Percentiles rank a stretch among this genome's conserved stretches.
Evolutionary conservation across 2,888 invertebrate genomes (phyloP).

Genomic region (Thalpophila matura): DNA sequence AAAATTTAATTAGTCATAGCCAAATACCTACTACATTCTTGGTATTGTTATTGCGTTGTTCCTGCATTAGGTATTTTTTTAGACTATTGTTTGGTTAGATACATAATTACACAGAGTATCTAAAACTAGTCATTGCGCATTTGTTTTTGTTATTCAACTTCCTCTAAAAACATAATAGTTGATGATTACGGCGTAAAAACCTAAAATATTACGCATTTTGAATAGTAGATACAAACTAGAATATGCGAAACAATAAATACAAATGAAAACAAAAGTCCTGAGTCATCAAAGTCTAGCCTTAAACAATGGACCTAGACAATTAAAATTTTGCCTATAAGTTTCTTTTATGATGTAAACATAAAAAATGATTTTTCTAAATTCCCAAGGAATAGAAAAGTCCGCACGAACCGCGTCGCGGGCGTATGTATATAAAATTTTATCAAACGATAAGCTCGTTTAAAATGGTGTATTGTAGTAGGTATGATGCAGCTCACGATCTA

Average conservation of each 20-base stretch:
- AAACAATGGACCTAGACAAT: too few relatives aligned
- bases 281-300: too few relatives aligned
- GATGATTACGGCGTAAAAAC: constrained; percentile 15
- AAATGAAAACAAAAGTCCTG: too few relatives aligned
- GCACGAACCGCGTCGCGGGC: too few relatives aligned
- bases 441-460: too few relatives aligned
- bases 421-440: too few relatives aligned
- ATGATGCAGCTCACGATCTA: not conserved
- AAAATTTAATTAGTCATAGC: constrained; percentile 22
- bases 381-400: too few relatives aligned
- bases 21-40: constrained; percentile 1
- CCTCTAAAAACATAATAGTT: constrained; percentile 17
- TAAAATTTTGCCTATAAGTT: too few relatives aligned
- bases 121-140: constrained; percentile 2
- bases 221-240: not conserved
- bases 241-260: not conserved
- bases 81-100: not conserved
- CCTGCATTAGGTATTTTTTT: not conserved
- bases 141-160: constrained; percentile 31
- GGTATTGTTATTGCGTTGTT: constrained; percentile 22
- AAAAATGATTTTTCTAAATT: too few relatives aligned
- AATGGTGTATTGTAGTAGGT: too few relatives aligned
- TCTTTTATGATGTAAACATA: too few relatives aligned
- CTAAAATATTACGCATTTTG: constrained; percentile 5
- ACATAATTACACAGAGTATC: constrained; percentile 1